Conservation (phyloP, 2,113 vertebrate species). For the Sula dactylatra region DNA sequence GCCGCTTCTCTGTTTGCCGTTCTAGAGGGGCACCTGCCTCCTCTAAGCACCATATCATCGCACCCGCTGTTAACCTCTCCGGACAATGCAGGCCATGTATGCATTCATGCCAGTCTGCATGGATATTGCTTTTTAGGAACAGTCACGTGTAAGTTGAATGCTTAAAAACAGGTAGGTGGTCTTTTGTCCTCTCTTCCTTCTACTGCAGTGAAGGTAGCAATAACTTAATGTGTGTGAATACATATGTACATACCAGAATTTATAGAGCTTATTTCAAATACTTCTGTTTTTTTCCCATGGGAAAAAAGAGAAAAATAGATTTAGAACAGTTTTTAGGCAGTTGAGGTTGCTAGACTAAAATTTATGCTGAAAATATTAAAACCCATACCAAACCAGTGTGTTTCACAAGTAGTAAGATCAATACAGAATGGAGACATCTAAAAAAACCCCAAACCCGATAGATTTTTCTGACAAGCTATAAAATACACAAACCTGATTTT, state of each 20-base stretch:
- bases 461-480: neutral
- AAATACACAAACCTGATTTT: neutral
- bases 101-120: neutral
- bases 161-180: neutral
- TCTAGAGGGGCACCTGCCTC: neutral
- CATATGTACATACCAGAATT: neutral
- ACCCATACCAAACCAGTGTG: neutral
- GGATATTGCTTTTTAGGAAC: neutral
- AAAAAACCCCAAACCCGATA: neutral
- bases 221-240: neutral
- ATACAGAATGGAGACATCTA: neutral
- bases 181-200: neutral
- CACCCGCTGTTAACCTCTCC: neutral
- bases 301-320: neutral
- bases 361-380: neutral
- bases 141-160: neutral
- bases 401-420: neutral
- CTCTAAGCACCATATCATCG: neutral
- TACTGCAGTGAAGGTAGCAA: neutral
- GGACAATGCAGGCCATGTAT: neutral
- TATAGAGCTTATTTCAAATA: neutral
- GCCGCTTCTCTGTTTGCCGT: accelerated
- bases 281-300: neutral
- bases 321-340: neutral
- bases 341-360: neutral